Evolutionary conservation across 2,797 vertebrate species (phyloP).

Genomic region (Microctenopoma stevenorrisi): DNA sequence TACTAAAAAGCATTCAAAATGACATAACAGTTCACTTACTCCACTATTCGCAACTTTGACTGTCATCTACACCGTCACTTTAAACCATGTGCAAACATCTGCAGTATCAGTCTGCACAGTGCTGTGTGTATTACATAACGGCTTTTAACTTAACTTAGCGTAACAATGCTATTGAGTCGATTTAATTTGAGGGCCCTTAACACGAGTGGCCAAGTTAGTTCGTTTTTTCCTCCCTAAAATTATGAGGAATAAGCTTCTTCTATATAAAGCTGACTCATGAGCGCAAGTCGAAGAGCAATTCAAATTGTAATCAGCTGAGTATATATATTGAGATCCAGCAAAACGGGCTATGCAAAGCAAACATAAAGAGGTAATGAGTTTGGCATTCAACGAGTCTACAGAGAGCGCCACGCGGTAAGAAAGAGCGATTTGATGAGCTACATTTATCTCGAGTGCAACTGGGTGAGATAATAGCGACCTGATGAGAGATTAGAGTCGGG

Average conservation of each 20-base stretch:
- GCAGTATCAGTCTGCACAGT: background rate
- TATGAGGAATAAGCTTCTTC: conserved; percentile 1
- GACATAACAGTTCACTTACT: no score
- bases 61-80: background rate
- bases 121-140: background rate
- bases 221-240: conserved; percentile 15
- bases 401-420: conserved; percentile 24
- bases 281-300: conserved; percentile 20
- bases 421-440: conserved; percentile 56
- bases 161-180: conserved; percentile 1
- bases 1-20: no score
- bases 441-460: conserved; percentile 65
- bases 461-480: conserved; percentile 62
- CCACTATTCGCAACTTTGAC: no score
- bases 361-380: conserved; percentile 51
- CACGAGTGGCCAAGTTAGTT: background rate
- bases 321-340: conserved; percentile 12
- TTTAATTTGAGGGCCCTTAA: conserved; percentile 29
- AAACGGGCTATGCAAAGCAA: conserved; percentile 34
- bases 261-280: conserved; percentile 13
- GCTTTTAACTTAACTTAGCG: background rate
- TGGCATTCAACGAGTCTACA: conserved; percentile 21
- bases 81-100: background rate
- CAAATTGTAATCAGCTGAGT: conserved; percentile 36
- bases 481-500: conserved; percentile 63